These are phyloP conservation scores for Halcyon malimbica DNA, from an alignment of 2,113 vertebrate genomes.

Conservation along the genomic window DNA sequence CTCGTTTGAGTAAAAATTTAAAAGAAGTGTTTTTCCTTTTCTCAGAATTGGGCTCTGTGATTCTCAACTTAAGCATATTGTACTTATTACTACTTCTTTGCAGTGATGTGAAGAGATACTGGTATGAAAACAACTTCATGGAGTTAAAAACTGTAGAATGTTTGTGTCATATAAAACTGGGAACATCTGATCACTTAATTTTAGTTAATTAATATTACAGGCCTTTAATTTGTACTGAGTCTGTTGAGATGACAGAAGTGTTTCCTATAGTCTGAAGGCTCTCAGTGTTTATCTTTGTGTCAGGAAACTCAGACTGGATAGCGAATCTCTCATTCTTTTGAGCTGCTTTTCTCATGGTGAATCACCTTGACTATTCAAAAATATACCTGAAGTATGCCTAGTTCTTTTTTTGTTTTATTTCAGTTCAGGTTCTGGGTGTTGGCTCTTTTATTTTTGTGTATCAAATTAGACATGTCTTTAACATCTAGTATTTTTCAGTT, in stretches of 20 bases:
- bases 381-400: rapidly evolving
- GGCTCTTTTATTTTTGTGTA: neutral
- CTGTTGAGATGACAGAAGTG: neutral
- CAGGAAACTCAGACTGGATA: neutral
- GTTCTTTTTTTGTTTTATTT: neutral
- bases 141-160: neutral
- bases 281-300: neutral
- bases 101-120: neutral
- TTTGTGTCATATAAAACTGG: neutral
- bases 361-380: neutral
- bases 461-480: neutral
- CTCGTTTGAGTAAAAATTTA: neutral
- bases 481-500: neutral
- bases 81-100: neutral
- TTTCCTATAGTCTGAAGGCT: neutral
- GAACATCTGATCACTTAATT: neutral
- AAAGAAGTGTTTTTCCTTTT: neutral
- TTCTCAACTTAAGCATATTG: neutral
- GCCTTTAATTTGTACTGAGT: neutral
- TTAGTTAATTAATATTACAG: neutral
- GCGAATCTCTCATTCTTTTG: neutral
- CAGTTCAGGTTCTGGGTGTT: neutral
- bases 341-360: neutral
- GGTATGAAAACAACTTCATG: neutral
- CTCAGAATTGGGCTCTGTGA: neutral